phyloP scores from a whole-genome alignment of 1,140 invertebrate species.

The Cheumatopsyche charites region DNA sequence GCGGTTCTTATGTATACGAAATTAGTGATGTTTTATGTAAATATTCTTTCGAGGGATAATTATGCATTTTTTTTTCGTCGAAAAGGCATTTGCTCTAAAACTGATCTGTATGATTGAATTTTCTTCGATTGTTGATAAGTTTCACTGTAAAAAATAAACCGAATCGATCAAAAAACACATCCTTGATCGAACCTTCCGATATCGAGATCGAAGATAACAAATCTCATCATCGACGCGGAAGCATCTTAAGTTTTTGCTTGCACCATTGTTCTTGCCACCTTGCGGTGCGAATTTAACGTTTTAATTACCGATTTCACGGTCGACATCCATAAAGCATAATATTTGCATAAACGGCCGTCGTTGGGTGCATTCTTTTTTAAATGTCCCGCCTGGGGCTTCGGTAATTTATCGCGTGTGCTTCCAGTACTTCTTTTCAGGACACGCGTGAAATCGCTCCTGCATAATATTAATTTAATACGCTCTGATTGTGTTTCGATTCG shows the following conservation, averaged over 20 bases:
- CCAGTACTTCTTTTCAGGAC: background rate
- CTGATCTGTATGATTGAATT: too few species aligned
- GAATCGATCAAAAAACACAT: too few species aligned
- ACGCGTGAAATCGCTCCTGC: slow-evolving; percentile 3
- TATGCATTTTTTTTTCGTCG: too few species aligned
- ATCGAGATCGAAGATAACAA: background rate
- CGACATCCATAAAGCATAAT: slow-evolving; percentile 37
- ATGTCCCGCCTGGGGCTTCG: slow-evolving; percentile 20
- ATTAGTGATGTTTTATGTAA: background rate
- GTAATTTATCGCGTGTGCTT: background rate
- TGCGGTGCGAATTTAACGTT: slow-evolving; percentile 33
- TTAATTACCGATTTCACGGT: slow-evolving; percentile 48
- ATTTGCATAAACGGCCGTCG: slow-evolving; percentile 46
- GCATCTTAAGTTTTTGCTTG: background rate
- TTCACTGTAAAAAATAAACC: too few species aligned
- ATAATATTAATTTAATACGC: background rate
- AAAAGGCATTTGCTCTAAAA: too few species aligned
- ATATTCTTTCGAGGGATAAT: background rate
- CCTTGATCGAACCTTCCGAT: slow-evolving; percentile 2
- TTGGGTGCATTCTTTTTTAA: slow-evolving; percentile 39
- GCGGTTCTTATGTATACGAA: too few species aligned
- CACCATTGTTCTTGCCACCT: slow-evolving; percentile 19
- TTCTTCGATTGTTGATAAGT: too few species aligned
- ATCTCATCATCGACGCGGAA: background rate
- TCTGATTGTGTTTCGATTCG: too few species aligned